Conservation (phyloP, 2,888 invertebrate genomes). For the Hemicrepidius hirtus region DNA sequence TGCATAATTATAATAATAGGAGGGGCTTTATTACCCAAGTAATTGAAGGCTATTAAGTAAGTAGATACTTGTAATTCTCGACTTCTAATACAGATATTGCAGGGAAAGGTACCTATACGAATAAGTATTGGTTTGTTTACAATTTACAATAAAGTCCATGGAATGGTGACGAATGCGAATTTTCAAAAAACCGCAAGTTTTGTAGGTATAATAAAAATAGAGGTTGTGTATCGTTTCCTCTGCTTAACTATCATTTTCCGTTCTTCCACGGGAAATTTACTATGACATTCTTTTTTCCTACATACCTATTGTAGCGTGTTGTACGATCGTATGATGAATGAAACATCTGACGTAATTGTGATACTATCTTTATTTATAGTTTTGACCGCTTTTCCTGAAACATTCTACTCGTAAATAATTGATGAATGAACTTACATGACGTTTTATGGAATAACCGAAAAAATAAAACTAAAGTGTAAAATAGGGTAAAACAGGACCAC, state of each 20-base stretch:
- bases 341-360: conserved; percentile 3
- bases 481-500: no score
- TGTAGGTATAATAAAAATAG: not conserved
- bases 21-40: no score
- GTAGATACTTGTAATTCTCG: no score
- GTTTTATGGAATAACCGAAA: no score
- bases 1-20: not conserved
- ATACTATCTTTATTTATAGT: conserved; percentile 9
- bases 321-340: conserved; percentile 7
- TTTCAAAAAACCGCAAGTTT: not conserved
- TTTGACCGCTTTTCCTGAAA: not conserved
- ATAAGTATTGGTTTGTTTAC: no score
- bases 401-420: not conserved
- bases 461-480: no score
- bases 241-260: conserved; percentile 6
- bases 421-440: no score
- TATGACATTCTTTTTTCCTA: not conserved
- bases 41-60: no score
- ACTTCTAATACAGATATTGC: no score
- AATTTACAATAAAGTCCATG: no score
- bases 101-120: no score
- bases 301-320: not conserved
- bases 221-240: not conserved
- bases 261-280: conserved; percentile 22
- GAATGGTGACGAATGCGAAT: no score